Evolutionary conservation across 2,797 vertebrate species (phyloP).

Genomic region (Dryobates pubescens): DNA sequence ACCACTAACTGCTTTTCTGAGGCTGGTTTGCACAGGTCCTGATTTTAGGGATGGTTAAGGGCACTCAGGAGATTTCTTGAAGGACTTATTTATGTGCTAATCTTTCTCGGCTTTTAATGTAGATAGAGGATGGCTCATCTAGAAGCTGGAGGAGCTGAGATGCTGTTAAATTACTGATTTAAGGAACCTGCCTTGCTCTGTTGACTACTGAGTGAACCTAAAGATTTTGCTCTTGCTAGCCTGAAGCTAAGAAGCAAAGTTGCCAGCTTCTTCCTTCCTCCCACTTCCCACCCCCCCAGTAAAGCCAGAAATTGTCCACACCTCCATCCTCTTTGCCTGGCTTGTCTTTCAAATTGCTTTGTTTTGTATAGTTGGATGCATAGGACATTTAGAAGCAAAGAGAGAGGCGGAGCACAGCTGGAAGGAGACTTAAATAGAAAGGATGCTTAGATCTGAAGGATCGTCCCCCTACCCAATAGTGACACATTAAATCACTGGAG

Average conservation of each 20-base stretch:
- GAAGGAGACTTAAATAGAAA: conserved; percentile 45
- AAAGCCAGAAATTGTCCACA: neutral
- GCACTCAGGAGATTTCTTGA: neutral
- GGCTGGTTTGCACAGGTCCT: neutral
- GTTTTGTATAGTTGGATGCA: neutral
- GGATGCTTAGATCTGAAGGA: conserved; percentile 68
- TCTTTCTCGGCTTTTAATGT: neutral
- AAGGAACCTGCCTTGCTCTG: neutral
- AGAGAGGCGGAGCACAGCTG: neutral
- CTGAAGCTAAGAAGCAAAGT: neutral
- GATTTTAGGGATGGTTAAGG: conserved; percentile 1
- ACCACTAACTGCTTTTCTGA: conserved; percentile 26
- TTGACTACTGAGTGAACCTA: neutral
- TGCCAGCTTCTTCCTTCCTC: neutral
- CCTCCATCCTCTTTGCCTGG: neutral
- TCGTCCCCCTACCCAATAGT: conserved; percentile 70
- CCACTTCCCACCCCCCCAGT: neutral
- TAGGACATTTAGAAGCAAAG: neutral
- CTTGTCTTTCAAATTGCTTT: neutral
- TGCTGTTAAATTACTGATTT: neutral
- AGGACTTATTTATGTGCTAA: neutral
- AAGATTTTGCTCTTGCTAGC: neutral
- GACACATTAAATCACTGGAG: conserved; percentile 71
- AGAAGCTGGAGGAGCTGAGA: neutral
- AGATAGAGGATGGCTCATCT: neutral